Evolutionary conservation across 2,888 invertebrate species (phyloP).

Genomic region (Metallyticus violacea): DNA sequence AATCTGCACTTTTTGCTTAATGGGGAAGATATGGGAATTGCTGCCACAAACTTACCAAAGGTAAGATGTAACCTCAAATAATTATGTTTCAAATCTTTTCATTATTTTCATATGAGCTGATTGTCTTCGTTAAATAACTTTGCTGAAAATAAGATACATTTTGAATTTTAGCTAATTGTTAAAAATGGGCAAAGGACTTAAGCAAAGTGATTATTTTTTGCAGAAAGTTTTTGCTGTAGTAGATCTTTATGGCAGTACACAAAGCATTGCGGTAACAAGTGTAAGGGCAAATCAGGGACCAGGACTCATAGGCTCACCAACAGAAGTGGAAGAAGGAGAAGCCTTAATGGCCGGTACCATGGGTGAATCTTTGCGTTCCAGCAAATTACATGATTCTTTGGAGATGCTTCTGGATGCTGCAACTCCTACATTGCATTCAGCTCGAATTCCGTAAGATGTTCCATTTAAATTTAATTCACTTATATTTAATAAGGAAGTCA

Average conservation of each 20-base stretch:
- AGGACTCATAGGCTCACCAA: not conserved
- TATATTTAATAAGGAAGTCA: too few relatives aligned
- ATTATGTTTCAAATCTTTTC: too few relatives aligned
- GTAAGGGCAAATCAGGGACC: constrained; percentile 45
- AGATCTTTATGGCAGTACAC: constrained; percentile 77
- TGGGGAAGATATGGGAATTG: constrained; percentile 74
- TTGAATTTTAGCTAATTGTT: too few relatives aligned
- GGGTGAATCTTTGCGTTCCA: constrained; percentile 30
- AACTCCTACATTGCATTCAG: constrained; percentile 24
- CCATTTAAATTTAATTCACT: too few relatives aligned
- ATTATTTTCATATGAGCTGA: too few relatives aligned
- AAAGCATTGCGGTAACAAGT: constrained; percentile 68
- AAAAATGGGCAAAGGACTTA: too few relatives aligned
- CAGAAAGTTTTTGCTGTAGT: constrained; percentile 79
- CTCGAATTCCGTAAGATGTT: constrained; percentile 1
- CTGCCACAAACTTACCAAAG: constrained; percentile 74
- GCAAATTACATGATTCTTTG: constrained; percentile 37
- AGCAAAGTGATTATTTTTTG: constrained; percentile 35
- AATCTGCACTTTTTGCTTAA: constrained; percentile 74
- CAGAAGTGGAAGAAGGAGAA: constrained; percentile 42
- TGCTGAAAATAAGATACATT: too few relatives aligned
- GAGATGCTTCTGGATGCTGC: constrained; percentile 34
- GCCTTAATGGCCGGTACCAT: constrained; percentile 12
- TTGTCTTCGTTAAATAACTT: too few relatives aligned
- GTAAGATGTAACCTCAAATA: too few relatives aligned